Evolutionary conservation across 2,113 vertebrate species (phyloP).

Genomic region (Eubucco bourcierii): DNA sequence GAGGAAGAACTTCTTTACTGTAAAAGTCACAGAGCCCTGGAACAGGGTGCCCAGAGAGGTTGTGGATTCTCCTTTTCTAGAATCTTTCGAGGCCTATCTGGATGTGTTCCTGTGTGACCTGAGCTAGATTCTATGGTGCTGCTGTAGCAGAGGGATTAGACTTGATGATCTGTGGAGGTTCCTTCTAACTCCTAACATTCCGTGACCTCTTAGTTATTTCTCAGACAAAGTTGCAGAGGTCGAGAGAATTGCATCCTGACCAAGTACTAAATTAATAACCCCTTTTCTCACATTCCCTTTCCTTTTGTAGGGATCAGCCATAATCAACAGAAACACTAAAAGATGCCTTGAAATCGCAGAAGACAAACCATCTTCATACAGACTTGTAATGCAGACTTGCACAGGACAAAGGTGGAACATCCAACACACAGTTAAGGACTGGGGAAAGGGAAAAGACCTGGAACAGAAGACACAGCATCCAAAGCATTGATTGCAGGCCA

Average conservation of each 20-base stretch:
- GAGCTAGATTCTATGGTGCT: no score
- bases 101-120: no score
- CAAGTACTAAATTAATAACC: not conserved
- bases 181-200: no score
- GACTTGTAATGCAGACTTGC: not conserved
- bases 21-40: no score
- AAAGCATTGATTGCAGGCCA: not conserved
- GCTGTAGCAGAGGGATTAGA: no score
- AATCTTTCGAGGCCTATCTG: no score
- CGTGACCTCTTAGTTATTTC: not conserved
- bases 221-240: not conserved
- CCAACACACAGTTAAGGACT: not conserved
- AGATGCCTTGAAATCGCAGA: conserved; percentile 38
- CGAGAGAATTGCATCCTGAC: not conserved
- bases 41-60: no score
- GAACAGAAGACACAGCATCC: not conserved
- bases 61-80: no score
- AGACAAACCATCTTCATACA: not conserved
- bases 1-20: no score
- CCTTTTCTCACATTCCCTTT: not conserved
- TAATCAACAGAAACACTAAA: conserved; percentile 34
- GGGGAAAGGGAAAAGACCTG: not conserved
- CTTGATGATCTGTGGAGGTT: no score
- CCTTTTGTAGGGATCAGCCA: not conserved
- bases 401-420: conserved; percentile 33